Evolutionary conservation across 2,888 invertebrate genomes (phyloP).

Genomic region (Drosophila pseudotakahashii): DNA sequence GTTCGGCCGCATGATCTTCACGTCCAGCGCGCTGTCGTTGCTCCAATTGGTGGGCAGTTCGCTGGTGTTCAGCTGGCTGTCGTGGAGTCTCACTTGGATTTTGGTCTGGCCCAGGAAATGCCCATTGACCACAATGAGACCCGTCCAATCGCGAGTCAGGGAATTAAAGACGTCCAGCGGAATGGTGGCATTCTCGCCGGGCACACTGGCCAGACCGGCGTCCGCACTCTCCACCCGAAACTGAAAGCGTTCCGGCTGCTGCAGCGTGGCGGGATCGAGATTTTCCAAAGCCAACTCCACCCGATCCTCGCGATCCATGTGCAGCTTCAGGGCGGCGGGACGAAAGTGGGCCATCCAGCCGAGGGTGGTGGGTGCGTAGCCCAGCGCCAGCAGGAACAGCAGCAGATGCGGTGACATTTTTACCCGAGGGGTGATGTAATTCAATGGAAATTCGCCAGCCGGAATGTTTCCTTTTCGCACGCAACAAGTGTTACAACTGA

Average conservation of each 20-base stretch:
- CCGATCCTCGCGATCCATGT: slow-evolving; percentile 64
- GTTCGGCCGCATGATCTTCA: slow-evolving; percentile 87
- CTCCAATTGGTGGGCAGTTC: slow-evolving; percentile 58
- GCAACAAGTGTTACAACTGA: slow-evolving; percentile 7
- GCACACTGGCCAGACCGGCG: slow-evolving; percentile 64
- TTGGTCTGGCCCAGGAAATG: slow-evolving; percentile 81
- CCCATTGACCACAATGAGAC: slow-evolving; percentile 67
- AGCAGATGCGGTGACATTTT: slow-evolving; percentile 4
- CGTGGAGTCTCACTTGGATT: slow-evolving; percentile 70
- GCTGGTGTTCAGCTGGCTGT: slow-evolving; percentile 45
- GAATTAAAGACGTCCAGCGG: slow-evolving; percentile 50
- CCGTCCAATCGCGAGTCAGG: slow-evolving; percentile 68
- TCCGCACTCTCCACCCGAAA: slow-evolving; percentile 70
- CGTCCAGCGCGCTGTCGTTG: slow-evolving; percentile 78
- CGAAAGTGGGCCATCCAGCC: slow-evolving; percentile 73
- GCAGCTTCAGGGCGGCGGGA: slow-evolving; percentile 62
- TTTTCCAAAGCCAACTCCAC: slow-evolving; percentile 60
- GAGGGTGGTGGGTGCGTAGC: slow-evolving; percentile 17
- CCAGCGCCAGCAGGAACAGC: slow-evolving; percentile 1
- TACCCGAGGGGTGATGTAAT: not conserved
- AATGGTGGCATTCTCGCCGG: slow-evolving; percentile 56
- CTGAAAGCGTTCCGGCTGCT: slow-evolving; percentile 42
- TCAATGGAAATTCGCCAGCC: not conserved
- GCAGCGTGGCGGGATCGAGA: slow-evolving; percentile 17
- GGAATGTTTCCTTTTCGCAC: slow-evolving; percentile 7